Base-by-base conservation (phyloP, 2,113 vertebrate species). In the Laticauda laticaudata region DNA sequence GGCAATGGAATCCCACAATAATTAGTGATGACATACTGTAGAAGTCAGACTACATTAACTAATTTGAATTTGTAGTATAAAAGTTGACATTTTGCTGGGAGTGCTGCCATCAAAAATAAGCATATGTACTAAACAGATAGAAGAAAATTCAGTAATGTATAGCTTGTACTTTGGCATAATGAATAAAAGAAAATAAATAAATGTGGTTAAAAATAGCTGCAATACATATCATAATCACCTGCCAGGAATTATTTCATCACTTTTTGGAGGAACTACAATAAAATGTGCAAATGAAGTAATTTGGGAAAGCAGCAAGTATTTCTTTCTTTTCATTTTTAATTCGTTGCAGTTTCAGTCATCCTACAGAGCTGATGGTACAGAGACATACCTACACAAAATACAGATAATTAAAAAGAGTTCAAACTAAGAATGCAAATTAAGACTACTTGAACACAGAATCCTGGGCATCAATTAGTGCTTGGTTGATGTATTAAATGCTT, bases 401-500 rank as follows among this genome's bases (percentile, higher is more conserved):
- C 12, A 43, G 64, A 12, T 88, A 53, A 34, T 29, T 54, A 45
- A 88, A 26, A 12, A 51, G 55, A 15, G 15, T 34, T 87, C 48
- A 11, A 14, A 10, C 24, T 3, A 55, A 21, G 57, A 48, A 24
- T 81, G 4, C 23, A 57, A 56, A 85, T 56, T 54, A 57, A 43
- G 20, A 14, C 8, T 88, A 55, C 9, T 4, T 88, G 24, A 29
- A 55, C 34, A 61, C 24, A 61, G 43, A 87, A 53, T 64, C 20
- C 26, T 53, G 5, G 20, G 7, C 21, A 23, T 56, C 39, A 89
- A 4, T 20, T 94, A 34, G 4, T 21, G 92, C 94, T 96, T 96
- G 96, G 93, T 95, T 95, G 93, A 92, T 96, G 94, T 94, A 96
- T 93, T 92, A 89, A 81, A 92, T 56, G 26, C 11, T 54, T 89